Conservation (phyloP, 1,140 invertebrate species). For the Contarinia nasturtii region DNA sequence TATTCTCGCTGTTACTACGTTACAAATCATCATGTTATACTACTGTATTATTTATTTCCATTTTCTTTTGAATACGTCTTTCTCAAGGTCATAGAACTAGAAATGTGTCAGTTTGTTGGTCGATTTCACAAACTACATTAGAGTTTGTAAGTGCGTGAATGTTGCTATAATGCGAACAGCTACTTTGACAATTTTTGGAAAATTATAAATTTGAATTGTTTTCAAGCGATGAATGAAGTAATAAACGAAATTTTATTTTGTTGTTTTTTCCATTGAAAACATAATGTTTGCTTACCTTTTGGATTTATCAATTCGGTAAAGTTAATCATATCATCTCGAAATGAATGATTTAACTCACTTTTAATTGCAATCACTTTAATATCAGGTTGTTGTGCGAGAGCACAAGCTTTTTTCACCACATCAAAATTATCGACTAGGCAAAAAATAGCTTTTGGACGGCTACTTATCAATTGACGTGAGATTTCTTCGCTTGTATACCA, state of each 20-base stretch:
- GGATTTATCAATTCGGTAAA: constrained; percentile 32
- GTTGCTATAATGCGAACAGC: too few species aligned
- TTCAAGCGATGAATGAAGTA: not conserved
- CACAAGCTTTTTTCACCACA: constrained; percentile 25
- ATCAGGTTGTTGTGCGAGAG: constrained; percentile 23
- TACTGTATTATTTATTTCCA: too few species aligned
- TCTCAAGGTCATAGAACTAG: too few species aligned
- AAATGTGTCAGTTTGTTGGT: too few species aligned
- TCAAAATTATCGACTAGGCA: constrained; percentile 32
- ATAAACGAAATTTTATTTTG: not conserved
- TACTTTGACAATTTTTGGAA: constrained; percentile 30
- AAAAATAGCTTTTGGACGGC: constrained; percentile 44
- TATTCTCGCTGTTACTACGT: too few species aligned
- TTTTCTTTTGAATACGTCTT: too few species aligned
- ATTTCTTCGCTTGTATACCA: constrained; percentile 63
- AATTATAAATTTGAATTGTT: too few species aligned
- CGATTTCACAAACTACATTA: too few species aligned
- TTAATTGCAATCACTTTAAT: constrained; percentile 35
- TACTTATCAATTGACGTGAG: constrained; percentile 42
- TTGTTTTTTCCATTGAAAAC: not conserved
- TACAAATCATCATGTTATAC: too few species aligned
- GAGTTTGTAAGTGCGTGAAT: too few species aligned
- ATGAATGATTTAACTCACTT: constrained; percentile 15
- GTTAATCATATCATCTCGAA: constrained; percentile 31
- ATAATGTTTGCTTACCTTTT: constrained; percentile 10